These are phyloP conservation scores for Chlorodrepanis virens DNA, from an alignment of 2,113 vertebrate genomes.

Conservation along the genomic window DNA sequence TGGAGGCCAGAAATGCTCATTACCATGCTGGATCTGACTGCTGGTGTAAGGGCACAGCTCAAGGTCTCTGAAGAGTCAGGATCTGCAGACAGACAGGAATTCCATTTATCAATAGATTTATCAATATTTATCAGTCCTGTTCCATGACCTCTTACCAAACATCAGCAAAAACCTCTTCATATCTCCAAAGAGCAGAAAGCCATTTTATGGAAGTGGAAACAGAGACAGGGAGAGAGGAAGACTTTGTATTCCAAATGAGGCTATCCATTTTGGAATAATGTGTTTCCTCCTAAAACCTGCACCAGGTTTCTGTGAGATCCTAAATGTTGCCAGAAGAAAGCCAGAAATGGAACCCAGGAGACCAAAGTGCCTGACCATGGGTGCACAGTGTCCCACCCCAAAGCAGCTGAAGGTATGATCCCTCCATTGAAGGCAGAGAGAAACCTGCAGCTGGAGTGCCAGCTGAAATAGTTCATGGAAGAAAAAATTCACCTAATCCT, in stretches of 20 bases:
- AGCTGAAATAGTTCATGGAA: not conserved
- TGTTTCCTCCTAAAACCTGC: not conserved
- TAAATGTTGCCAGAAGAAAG: not conserved
- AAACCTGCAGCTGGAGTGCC: not conserved
- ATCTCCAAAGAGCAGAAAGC: not conserved
- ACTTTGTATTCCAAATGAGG: not conserved
- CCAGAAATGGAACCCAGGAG: not conserved
- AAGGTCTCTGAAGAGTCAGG: not conserved
- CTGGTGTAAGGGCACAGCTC: not conserved
- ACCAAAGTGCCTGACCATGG: not conserved
- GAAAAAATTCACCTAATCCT: not conserved
- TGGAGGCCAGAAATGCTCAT: not conserved
- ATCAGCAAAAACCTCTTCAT: not conserved
- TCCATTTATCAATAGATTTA: not conserved
- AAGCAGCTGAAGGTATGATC: not conserved
- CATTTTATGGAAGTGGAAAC: not conserved
- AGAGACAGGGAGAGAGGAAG: not conserved
- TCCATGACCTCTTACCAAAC: not conserved
- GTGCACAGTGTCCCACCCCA: not conserved
- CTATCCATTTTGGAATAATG: not conserved
- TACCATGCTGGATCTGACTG: not conserved
- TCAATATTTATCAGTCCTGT: not conserved
- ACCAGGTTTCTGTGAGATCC: not conserved
- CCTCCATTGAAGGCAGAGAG: not conserved
- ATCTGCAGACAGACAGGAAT: not conserved